These are phyloP conservation scores for Ovibos moschatus DNA, from an alignment of 2,113 vertebrate species.

Conservation along the genomic window DNA sequence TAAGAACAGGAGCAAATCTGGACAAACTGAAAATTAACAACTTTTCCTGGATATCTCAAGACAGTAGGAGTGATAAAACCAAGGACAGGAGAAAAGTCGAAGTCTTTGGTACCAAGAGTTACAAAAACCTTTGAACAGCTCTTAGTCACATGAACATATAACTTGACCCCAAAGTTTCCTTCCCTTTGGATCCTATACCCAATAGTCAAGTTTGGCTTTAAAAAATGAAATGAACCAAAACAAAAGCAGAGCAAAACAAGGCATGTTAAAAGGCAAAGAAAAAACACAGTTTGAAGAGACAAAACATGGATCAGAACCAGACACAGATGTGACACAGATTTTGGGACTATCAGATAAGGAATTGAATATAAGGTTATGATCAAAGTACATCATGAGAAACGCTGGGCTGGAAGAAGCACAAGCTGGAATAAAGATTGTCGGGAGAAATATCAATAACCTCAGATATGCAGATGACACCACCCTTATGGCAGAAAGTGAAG, in stretches of 20 bases:
- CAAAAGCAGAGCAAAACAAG: background rate
- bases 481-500: too few relatives aligned
- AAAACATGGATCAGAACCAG: background rate
- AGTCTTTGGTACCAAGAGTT: background rate
- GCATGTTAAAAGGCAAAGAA: background rate
- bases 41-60: background rate
- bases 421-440: too few relatives aligned
- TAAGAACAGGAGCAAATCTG: background rate
- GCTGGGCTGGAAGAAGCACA: too few relatives aligned
- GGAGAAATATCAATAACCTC: too few relatives aligned
- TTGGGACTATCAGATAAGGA: background rate
- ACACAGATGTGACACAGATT: background rate
- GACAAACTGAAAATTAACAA: background rate
- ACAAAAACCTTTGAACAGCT: background rate
- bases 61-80: background rate
- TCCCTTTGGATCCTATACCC: background rate
- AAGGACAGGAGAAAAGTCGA: background rate
- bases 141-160: background rate
- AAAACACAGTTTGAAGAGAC: background rate
- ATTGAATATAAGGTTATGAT: background rate
- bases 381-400: too few relatives aligned
- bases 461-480: too few relatives aligned
- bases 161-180: background rate
- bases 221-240: background rate
- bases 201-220: background rate